Evolutionary conservation across 1,140 invertebrate species (phyloP).

Genomic region (Panagrolaimus sp.): DNA sequence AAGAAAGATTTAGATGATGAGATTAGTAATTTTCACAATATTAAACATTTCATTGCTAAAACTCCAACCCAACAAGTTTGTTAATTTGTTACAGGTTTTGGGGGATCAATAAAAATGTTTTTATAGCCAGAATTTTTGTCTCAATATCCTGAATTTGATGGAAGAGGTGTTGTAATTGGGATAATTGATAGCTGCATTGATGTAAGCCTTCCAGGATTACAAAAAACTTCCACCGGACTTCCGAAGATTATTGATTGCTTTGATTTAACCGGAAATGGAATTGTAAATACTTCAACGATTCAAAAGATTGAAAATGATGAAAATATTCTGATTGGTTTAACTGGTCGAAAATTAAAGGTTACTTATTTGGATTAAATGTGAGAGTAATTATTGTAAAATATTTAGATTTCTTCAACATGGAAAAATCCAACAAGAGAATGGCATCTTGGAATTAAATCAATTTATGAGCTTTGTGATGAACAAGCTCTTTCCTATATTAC

Average conservation of each 20-base stretch:
- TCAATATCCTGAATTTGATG: slow-evolving; percentile 87
- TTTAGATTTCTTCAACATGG: slow-evolving; percentile 78
- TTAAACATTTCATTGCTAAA: background rate
- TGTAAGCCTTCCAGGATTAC: slow-evolving; percentile 76
- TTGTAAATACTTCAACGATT: slow-evolving; percentile 81
- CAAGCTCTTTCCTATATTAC: slow-evolving; percentile 74
- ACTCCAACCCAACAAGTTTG: slow-evolving; percentile 1
- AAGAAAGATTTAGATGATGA: no score
- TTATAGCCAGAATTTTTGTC: no score
- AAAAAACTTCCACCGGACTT: slow-evolving; percentile 80
- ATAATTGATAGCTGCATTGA: slow-evolving; percentile 95
- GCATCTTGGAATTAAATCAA: slow-evolving; percentile 74
- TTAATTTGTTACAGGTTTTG: no score
- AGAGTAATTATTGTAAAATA: no score
- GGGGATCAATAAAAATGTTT: no score
- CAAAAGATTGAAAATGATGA: slow-evolving; percentile 67
- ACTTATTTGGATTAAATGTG: no score
- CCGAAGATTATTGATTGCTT: slow-evolving; percentile 88
- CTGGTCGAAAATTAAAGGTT: slow-evolving; percentile 80
- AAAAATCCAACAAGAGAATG: slow-evolving; percentile 70
- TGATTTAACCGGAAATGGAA: slow-evolving; percentile 88
- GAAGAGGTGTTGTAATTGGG: slow-evolving; percentile 79
- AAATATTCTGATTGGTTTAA: slow-evolving; percentile 75
- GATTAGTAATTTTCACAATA: no score
- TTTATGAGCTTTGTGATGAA: slow-evolving; percentile 78